phyloP scores from a whole-genome alignment of 2,888 invertebrate species.

The Pristionchus mayeri region DNA sequence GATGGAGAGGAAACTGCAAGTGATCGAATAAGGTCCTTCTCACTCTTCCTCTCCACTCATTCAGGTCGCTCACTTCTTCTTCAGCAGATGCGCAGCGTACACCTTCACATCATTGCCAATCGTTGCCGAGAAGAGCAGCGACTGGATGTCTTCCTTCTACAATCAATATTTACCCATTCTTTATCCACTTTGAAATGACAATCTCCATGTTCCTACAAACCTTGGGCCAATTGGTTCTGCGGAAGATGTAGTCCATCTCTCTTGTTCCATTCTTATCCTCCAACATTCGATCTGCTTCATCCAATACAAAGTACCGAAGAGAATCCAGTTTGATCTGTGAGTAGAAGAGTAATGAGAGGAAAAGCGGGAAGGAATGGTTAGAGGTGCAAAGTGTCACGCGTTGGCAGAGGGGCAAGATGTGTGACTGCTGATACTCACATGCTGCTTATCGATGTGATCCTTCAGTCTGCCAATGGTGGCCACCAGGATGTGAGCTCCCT shows the following conservation, averaged over 20 bases:
- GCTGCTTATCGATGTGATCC: slow-evolving; percentile 81
- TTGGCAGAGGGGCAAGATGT: neutral
- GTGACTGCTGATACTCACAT: slow-evolving; percentile 35
- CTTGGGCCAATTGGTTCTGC: neutral
- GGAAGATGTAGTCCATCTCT: slow-evolving; percentile 17
- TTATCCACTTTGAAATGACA: neutral
- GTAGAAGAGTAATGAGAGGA: slow-evolving; percentile 50
- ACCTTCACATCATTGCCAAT: neutral
- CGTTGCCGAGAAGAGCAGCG: slow-evolving; percentile 65
- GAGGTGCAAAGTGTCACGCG: too few relatives aligned
- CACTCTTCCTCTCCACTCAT: too few relatives aligned
- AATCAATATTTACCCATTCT: neutral
- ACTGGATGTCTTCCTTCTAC: slow-evolving; percentile 62
- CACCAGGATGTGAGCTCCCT: slow-evolving; percentile 83
- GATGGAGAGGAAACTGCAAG: slow-evolving; percentile 19
- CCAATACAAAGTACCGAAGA: slow-evolving; percentile 84
- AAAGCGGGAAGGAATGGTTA: too few relatives aligned
- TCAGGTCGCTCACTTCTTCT: slow-evolving; percentile 31
- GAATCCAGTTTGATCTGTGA: slow-evolving; percentile 79
- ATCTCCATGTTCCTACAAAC: too few relatives aligned
- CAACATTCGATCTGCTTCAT: slow-evolving; percentile 88
- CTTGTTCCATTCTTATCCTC: slow-evolving; percentile 80
- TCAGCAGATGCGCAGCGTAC: neutral
- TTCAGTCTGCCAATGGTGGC: slow-evolving; percentile 85
- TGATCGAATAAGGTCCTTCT: too few relatives aligned